phyloP scores from a whole-genome alignment of 2,888 invertebrate genomes.

The Melinaea menophilus region DNA sequence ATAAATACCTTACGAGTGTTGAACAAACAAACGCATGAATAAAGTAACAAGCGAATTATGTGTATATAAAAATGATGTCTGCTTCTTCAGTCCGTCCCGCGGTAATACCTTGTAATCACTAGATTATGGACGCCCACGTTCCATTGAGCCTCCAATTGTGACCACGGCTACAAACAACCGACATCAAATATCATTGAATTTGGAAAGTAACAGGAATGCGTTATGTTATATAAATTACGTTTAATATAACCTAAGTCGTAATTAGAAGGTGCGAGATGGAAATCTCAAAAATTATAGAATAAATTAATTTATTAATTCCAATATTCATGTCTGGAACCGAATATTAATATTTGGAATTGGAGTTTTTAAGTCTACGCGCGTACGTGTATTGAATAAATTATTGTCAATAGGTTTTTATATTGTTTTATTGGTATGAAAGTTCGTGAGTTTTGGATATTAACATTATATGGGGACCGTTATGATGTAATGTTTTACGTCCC shows the following conservation, averaged over 20 bases:
- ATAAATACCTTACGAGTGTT: conserved; percentile 52
- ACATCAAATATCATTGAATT: conserved; percentile 26
- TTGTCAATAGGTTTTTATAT: conserved; percentile 70
- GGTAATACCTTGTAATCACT: conserved; percentile 66
- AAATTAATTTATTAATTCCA: conserved; percentile 34
- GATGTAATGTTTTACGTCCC: conserved; percentile 51
- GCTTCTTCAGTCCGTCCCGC: conserved; percentile 51
- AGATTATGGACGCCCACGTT: conserved; percentile 65
- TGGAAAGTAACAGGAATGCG: conserved; percentile 26
- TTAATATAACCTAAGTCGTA: conserved; percentile 25
- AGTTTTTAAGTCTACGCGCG: background rate
- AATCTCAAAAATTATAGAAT: conserved; percentile 35
- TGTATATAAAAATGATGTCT: conserved; percentile 59
- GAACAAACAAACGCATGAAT: conserved; percentile 63
- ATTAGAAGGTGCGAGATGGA: conserved; percentile 35
- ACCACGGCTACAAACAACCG: conserved; percentile 15
- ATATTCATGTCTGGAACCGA: conserved; percentile 22
- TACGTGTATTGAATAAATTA: conserved; percentile 65
- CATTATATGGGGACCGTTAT: conserved; percentile 50
- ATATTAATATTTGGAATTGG: background rate
- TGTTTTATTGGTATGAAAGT: conserved; percentile 71
- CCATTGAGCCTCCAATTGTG: conserved; percentile 27
- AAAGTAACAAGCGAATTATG: conserved; percentile 60
- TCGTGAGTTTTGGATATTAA: conserved; percentile 58
- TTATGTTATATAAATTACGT: conserved; percentile 29